A percentile compares a stretch with the other conserved stretches of the same genome.
Conservation (phyloP, 1,140 invertebrate genomes). For the Hestina assimilis region DNA sequence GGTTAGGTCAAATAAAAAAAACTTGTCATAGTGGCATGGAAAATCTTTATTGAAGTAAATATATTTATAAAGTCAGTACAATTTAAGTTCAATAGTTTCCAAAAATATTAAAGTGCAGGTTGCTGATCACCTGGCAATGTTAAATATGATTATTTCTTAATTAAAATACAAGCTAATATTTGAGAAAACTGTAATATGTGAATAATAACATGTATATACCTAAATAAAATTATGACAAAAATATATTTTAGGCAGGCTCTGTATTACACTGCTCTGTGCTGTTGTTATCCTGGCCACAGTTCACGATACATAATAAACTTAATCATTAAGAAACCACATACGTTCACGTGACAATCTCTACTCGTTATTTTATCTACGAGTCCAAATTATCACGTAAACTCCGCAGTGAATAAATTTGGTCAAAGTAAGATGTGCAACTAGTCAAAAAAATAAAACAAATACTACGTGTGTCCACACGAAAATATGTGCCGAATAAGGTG, state of each 20-base stretch:
- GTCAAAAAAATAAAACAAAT: constrained; percentile 36
- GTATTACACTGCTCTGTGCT: constrained; percentile 74
- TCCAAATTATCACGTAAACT: constrained; percentile 63
- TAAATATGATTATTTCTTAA: constrained; percentile 81
- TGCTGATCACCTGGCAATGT: constrained; percentile 80
- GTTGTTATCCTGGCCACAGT: constrained; percentile 76
- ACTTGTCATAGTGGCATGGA: constrained; percentile 70
- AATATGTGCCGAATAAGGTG: constrained; percentile 19
- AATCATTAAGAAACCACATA: constrained; percentile 65
- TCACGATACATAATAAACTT: constrained; percentile 68
- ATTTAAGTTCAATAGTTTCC: constrained; percentile 81
- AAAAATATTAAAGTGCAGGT: constrained; percentile 81
- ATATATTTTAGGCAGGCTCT: constrained; percentile 79
- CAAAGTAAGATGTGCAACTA: constrained; percentile 73
- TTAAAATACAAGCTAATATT: constrained; percentile 81
- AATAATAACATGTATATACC: constrained; percentile 79
- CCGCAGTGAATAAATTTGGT: constrained; percentile 62
- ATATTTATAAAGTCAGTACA: constrained; percentile 81
- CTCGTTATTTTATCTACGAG: constrained; percentile 43
- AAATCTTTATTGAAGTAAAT: constrained; percentile 81
- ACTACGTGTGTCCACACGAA: constrained; percentile 25
- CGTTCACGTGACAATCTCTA: constrained; percentile 63
- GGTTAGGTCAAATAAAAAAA: constrained; percentile 9
- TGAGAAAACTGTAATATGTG: constrained; percentile 79
- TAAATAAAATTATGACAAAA: constrained; percentile 79